A percentile compares a stretch with the other conserved stretches of the same genome.
Evolutionary conservation across 2,797 vertebrate genomes (phyloP).

Genomic region (Argya squamiceps): DNA sequence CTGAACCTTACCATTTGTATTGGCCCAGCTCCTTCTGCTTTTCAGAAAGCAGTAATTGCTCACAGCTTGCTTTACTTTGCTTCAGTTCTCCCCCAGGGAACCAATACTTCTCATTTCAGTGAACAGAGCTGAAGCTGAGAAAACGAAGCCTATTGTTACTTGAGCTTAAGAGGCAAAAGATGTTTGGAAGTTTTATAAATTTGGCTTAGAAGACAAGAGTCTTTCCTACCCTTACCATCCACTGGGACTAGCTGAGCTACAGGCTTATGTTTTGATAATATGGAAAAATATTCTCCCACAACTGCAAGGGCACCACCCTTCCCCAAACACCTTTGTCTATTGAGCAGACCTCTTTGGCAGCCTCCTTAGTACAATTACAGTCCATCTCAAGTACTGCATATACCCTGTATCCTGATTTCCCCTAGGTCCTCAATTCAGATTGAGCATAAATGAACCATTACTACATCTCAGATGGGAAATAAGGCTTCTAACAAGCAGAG

Average conservation of each 20-base stretch:
- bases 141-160: slow-evolving; percentile 33
- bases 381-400: not conserved
- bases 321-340: not conserved
- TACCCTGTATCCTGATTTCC: not conserved
- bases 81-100: not conserved
- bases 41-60: slow-evolving; percentile 17
- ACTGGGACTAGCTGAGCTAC: not conserved
- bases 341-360: not conserved
- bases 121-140: slow-evolving; percentile 1
- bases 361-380: not conserved
- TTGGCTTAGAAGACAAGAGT: not conserved
- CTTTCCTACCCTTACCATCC: not conserved
- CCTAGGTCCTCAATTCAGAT: not conserved
- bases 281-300: not conserved
- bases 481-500: not conserved
- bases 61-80: slow-evolving; percentile 28
- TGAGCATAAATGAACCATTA: not conserved
- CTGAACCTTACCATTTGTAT: not conserved
- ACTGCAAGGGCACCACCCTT: not conserved
- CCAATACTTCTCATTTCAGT: not conserved
- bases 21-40: not conserved
- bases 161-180: slow-evolving; percentile 3
- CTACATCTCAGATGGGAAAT: not conserved
- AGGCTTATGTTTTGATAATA: not conserved
- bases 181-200: not conserved